Base-by-base conservation (phyloP, 2,797 vertebrate species). In the Urocyon cinereoargenteus region DNA sequence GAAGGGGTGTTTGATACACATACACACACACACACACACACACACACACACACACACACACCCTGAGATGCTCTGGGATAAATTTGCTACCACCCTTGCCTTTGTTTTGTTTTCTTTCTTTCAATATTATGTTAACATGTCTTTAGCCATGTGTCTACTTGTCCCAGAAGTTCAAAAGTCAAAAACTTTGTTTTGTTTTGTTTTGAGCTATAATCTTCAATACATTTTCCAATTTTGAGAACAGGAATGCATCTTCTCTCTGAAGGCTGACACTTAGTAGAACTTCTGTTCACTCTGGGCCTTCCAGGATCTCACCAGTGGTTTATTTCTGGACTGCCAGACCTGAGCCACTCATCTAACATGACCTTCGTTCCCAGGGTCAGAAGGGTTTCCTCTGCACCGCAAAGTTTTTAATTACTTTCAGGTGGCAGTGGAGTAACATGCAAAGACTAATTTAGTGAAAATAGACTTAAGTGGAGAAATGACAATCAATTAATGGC, bases 321-420 rank as follows among this genome's bases (percentile, higher is more conserved):
- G 31, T 4, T 19, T 55, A 24, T 59, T 53, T 53, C 28, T 21
- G 53, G 55, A 72, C 70, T 3, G 4, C 19, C 10, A 10, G 55
- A 9, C 24, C 75, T 8, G 0, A 34, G 34, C 21, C 5, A 0
- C 0, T 40, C n/a, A 2, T n/a, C 64, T 22, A 10, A 10, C 16
- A 12, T 0, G 28, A 62, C 18, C 57, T 62, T 49, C 31, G 1
- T 9, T 14, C 62, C 73, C 78, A 19, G 55, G 0, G 4, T 28
- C n/a, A 13, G 2, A 15, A 16, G 49, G 18, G 55, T 22, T 66
- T 62, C 62, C 40, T 49, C 26, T 34, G 31, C 31, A 16, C 64
- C 16, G 10, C 7, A 31, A 15, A 68, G 64, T 31, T 68, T 34
- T 34, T 68, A 34, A 34, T n/a, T 34, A 77, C 36, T 59, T 88